These are phyloP conservation scores for Morone saxatilis DNA, from an alignment of 2,113 vertebrate genomes.

Conservation along the genomic window DNA sequence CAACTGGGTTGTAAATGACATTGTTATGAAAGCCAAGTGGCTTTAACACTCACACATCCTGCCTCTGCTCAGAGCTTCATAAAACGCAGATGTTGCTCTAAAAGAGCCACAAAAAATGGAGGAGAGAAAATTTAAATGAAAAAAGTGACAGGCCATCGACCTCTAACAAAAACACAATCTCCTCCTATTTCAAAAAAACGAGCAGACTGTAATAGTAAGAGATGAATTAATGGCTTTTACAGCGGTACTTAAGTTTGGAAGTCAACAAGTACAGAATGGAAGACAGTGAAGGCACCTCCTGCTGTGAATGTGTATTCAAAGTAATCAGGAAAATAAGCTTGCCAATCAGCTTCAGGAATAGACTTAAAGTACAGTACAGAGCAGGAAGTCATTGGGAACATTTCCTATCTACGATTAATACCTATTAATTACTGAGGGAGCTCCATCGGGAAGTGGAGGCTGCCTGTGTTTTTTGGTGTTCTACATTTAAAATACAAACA, in stretches of 20 bases:
- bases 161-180: conserved; percentile 75
- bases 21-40: conserved; percentile 81
- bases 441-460: conserved; percentile 61
- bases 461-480: conserved; percentile 45
- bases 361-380: conserved; percentile 65
- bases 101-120: conserved; percentile 77
- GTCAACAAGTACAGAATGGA: conserved; percentile 66
- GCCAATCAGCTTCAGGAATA: conserved; percentile 77
- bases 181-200: conserved; percentile 61
- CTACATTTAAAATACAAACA: conserved; percentile 67
- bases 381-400: conserved; percentile 75
- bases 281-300: conserved; percentile 64
- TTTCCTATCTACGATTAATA: conserved; percentile 76
- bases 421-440: conserved; percentile 78
- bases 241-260: conserved; percentile 61
- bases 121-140: conserved; percentile 68
- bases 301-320: conserved; percentile 73
- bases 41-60: conserved; percentile 82
- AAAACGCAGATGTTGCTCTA: conserved; percentile 85
- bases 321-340: conserved; percentile 75
- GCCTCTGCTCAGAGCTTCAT: conserved; percentile 75
- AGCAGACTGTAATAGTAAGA: conserved; percentile 61
- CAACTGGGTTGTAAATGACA: conserved; percentile 82
- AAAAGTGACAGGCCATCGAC: conserved; percentile 73
- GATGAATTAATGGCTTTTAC: conserved; percentile 74